Percentiles rank a stretch among this genome's conserved stretches.
Conservation (phyloP, 2,113 vertebrate species). For the mouse (Mus musculus) region GRCm39 chr12:87494501-87495000, state of each 20-base stretch:
- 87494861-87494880: neutral
- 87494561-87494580: neutral
- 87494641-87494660: neutral
- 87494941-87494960: neutral
- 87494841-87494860: neutral
- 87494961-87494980: neutral
- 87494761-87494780: neutral
- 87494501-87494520: neutral
- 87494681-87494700: neutral
- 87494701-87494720: neutral
- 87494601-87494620: neutral
- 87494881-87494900: neutral
- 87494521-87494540: constrained; percentile 39
- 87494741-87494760: neutral
- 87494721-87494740: neutral
- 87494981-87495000: neutral
- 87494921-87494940: neutral
- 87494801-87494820: neutral
- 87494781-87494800: neutral
- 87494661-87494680: neutral
- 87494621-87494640: neutral
- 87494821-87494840: neutral
- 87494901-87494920: neutral
- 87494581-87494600: neutral
- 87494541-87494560: neutral